Evolutionary conservation across 1,140 invertebrate genomes (phyloP), one percentile per base, ranked within the genome.

Genomic region (Hylaeus volcanicus): DNA sequence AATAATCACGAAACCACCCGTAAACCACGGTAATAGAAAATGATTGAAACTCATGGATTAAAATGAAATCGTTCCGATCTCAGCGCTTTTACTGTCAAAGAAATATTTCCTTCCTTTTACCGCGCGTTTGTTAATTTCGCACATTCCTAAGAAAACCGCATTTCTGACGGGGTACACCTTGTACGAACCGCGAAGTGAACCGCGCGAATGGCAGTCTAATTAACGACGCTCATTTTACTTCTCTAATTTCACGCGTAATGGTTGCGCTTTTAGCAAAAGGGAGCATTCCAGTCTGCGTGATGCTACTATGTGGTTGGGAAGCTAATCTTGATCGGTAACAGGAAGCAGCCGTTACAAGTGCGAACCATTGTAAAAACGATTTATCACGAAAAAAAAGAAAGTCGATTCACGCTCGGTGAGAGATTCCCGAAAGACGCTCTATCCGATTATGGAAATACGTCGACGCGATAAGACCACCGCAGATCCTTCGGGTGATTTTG

Each of bases 381-480:
- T 84, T 81, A 75, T 75, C 58, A 68, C 48, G 41, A 65, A 76
- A 69, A 72, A 63, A 55, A 41, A 74, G 48, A 39, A 74, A 55
- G 43, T n/a, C 79, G 81, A 80, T 79, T 80, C 80, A 83, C 61
- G 72, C 39, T 55, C 82, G 11, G 60, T 61, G 0, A 11, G 69
- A 73, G 69, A 12, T 37, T 83, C 53, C 60, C 81, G 83, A 79
- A 74, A 79, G 81, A 82, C 75, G 55, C 39, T 45, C 55, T 84
- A 84, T 82, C 83, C 69, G 83, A 77, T 84, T 82, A 85, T 84
- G 72, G 76, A 85, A 84, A 85, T 85, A 55, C 76, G n/a, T 58
- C 60, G 76, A 80, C 26, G 65, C 72, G 66, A 83, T 48, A 79
- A 84, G 63, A 65, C 39, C 51, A 5, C 41, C 48, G 3, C 5